A percentile compares a stretch with the other conserved stretches of the same genome.
These are phyloP conservation scores for Chloroceryle amazona DNA, from an alignment of 2,797 vertebrate species.

Conservation along the genomic window DNA sequence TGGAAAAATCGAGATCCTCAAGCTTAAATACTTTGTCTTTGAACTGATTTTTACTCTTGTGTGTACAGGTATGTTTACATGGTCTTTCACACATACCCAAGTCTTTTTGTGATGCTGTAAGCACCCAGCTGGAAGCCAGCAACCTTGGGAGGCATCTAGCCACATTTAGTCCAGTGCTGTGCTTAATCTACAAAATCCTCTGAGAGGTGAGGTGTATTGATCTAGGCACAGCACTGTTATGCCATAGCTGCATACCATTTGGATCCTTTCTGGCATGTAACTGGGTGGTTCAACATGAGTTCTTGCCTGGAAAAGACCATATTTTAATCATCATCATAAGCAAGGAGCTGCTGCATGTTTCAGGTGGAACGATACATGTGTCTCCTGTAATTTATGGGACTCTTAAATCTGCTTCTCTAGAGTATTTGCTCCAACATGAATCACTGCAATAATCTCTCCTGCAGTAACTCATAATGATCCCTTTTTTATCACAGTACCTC, in stretches of 20 bases:
- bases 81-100: neutral
- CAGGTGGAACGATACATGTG: neutral
- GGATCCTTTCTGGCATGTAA: neutral
- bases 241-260: rapidly evolving
- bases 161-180: neutral
- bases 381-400: neutral
- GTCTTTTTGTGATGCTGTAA: neutral
- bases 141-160: neutral
- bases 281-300: neutral
- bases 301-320: neutral
- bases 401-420: neutral
- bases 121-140: neutral
- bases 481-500: neutral
- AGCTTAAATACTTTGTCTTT: conserved; percentile 19
- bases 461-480: neutral
- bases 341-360: neutral
- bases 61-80: neutral
- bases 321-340: neutral
- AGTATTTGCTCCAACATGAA: neutral
- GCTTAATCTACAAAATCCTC: neutral
- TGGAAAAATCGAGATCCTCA: neutral
- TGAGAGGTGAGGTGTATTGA: neutral
- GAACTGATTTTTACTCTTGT: neutral
- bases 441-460: neutral
- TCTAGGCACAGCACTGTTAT: neutral